phyloP scores from a whole-genome alignment of 2,113 vertebrate species.

The Pomatorhinus ruficollis region DNA sequence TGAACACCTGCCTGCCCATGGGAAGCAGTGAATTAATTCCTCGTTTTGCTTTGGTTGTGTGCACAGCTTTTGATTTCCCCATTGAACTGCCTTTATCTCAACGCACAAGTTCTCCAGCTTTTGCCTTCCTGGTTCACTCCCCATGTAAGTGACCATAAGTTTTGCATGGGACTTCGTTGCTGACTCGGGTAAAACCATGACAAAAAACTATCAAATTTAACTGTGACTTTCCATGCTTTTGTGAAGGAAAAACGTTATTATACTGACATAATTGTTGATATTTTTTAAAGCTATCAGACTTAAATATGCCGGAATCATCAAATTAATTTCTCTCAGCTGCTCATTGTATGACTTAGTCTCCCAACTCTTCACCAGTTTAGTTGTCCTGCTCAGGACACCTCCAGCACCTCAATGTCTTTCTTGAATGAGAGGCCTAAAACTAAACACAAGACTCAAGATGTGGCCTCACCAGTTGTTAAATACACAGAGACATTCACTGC shows the following conservation, averaged over 20 bases:
- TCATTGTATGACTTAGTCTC: background rate
- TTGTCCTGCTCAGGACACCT: background rate
- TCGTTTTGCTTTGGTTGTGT: background rate
- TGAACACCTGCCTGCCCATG: background rate
- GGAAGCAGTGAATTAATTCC: background rate
- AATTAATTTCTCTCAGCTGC: background rate
- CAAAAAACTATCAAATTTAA: background rate
- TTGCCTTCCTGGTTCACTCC: background rate
- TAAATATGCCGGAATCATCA: background rate
- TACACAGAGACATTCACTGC: too few relatives aligned
- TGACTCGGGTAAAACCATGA: background rate
- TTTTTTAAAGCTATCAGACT: background rate
- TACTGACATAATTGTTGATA: background rate
- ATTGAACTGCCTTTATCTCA: background rate
- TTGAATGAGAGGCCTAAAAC: background rate
- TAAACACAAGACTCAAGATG: background rate
- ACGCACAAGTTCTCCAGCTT: background rate
- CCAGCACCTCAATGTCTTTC: background rate
- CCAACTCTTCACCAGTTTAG: accelerated
- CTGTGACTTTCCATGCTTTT: background rate
- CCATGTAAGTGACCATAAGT: background rate
- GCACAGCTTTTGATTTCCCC: background rate
- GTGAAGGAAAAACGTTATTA: background rate
- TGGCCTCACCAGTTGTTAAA: background rate
- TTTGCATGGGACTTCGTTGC: background rate